Conservation (phyloP, 2,797 vertebrate species). For the Sitta carolinensis region DNA sequence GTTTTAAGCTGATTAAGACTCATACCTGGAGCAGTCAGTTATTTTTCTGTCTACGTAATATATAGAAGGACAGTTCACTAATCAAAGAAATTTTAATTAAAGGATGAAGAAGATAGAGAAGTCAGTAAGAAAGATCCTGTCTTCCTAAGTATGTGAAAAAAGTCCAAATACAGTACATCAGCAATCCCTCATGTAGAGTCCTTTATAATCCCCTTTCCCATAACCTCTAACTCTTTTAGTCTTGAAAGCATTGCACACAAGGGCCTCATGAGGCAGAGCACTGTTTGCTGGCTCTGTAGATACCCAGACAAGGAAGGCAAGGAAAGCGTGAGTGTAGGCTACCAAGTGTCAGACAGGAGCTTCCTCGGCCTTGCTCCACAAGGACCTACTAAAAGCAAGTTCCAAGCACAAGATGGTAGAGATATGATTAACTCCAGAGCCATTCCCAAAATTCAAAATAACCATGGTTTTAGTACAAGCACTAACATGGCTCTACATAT, state of each 20-base stretch:
- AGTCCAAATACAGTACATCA: neutral
- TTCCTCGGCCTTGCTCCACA: neutral
- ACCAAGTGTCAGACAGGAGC: neutral
- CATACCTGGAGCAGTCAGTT: neutral
- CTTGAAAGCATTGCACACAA: neutral
- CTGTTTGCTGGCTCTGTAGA: neutral
- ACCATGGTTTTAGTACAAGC: neutral
- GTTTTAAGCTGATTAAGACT: slow-evolving; percentile 47
- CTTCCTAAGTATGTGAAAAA: neutral
- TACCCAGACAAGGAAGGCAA: neutral
- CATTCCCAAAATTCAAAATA: neutral
- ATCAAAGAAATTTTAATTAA: neutral
- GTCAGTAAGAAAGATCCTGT: neutral
- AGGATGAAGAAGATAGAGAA: neutral
- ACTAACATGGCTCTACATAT: neutral
- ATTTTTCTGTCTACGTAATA: neutral
- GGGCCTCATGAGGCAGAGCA: neutral
- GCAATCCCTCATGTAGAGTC: neutral
- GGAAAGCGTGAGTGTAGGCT: neutral
- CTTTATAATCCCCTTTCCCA: neutral
- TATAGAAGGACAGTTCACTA: neutral
- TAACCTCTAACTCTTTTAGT: neutral
- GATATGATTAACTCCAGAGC: neutral
- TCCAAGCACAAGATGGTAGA: neutral
- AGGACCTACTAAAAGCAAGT: neutral